A percentile compares a stretch with the other conserved stretches of the same genome.
Conservation (phyloP, 2,888 invertebrate genomes). For the Agapostemon virescens region DNA sequence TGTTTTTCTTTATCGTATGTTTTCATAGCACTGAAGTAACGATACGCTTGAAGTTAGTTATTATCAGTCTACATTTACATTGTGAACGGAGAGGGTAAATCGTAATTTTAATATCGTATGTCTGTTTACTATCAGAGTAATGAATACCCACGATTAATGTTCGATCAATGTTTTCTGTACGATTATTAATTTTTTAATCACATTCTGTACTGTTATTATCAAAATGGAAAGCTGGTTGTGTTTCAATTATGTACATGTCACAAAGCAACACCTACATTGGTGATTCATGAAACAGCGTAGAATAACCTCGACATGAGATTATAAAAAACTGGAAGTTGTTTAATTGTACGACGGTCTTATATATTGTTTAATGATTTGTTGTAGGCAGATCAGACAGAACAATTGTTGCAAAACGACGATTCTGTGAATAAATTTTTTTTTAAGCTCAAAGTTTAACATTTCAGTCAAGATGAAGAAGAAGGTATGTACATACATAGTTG, state of each 20-base stretch:
- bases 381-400: constrained; percentile 37
- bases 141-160: constrained; percentile 13
- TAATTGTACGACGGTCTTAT: constrained; percentile 13
- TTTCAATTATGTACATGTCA: constrained; percentile 11
- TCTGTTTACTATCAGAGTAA: constrained; percentile 37
- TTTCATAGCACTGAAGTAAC: constrained; percentile 15
- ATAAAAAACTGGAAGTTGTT: constrained; percentile 13
- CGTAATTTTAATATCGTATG: constrained; percentile 30
- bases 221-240: constrained; percentile 1
- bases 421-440: not conserved
- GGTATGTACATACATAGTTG: constrained; percentile 61
- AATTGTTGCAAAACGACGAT: not conserved
- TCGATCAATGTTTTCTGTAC: constrained; percentile 9
- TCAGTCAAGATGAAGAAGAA: constrained; percentile 77
- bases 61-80: constrained; percentile 16
- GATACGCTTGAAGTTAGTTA: constrained; percentile 44
- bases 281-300: constrained; percentile 37
- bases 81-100: constrained; percentile 28
- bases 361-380: constrained; percentile 40
- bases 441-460: constrained; percentile 15
- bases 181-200: not conserved
- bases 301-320: constrained; percentile 56
- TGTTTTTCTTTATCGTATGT: not conserved
- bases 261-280: constrained; percentile 14
- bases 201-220: not conserved